Conservation (phyloP, 2,888 invertebrate genomes). For the Parelbella ahira region DNA sequence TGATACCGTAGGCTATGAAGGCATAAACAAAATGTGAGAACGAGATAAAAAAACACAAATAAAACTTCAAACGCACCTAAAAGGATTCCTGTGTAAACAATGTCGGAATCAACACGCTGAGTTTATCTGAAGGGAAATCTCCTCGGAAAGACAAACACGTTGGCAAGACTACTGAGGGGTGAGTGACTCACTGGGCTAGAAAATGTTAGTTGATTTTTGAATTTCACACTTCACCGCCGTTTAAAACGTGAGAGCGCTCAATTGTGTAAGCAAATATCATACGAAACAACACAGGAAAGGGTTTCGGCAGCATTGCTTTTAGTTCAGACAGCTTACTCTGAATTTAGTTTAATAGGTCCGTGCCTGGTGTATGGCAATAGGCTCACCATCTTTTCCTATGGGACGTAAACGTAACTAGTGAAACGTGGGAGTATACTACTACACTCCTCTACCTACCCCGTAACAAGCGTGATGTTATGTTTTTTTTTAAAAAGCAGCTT, state of each 20-base stretch:
- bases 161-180: constrained; percentile 59
- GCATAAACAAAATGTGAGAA: constrained; percentile 5
- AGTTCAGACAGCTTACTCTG: too few species aligned
- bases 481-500: too few species aligned
- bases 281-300: constrained; percentile 30
- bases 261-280: constrained; percentile 40
- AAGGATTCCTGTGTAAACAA: constrained; percentile 67
- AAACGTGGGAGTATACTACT: too few species aligned
- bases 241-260: constrained; percentile 50
- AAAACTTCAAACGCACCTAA: constrained; percentile 51
- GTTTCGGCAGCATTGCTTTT: too few species aligned
- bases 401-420: too few species aligned
- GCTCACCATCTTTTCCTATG: too few species aligned
- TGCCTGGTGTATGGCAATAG: too few species aligned
- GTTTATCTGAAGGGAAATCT: constrained; percentile 70
- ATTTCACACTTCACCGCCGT: constrained; percentile 67
- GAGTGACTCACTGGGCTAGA: constrained; percentile 70
- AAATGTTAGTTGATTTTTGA: constrained; percentile 79
- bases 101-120: constrained; percentile 68
- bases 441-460: too few species aligned
- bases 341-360: too few species aligned
- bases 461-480: too few species aligned
- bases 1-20: constrained; percentile 1
- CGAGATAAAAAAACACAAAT: constrained; percentile 39
- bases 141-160: constrained; percentile 65